Base-by-base conservation (phyloP, 2,888 invertebrate genomes). In the Catonia carolina region DNA sequence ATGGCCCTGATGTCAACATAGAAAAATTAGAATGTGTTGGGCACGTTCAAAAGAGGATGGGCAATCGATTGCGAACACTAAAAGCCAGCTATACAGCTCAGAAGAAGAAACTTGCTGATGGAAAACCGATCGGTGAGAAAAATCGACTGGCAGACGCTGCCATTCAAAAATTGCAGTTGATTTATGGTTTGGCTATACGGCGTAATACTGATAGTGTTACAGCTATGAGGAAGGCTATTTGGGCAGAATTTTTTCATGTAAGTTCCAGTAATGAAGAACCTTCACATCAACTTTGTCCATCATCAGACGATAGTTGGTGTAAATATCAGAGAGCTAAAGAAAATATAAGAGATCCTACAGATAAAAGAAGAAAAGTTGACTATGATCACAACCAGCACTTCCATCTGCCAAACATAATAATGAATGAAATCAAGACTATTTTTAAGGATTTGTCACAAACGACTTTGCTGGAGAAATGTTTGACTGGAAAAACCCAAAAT, bases 301-400 rank as follows among this genome's bases (percentile, higher is more conserved):
- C n/a, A n/a, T n/a, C n/a, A n/a, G 53, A 52, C 49, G 61, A 65
- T 18, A 61, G 59, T 36, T 66, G 65, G 66, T 66, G 65, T 35
- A 63, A 61, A 23, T 65, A 60, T 53, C 10, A 36, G 37, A 20
- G 20, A 20, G 39, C 15, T 37, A n/a, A n/a, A n/a, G n/a, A n/a
- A n/a, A n/a, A n/a, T n/a, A n/a, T n/a, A n/a, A n/a, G n/a, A n/a
- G 10, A n/a, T 18, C 17, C 12, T 18, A 39, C 39, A 3, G 39
- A n/a, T 7, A 39, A 51, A 12, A 23, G 4, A 36, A n/a, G n/a
- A n/a, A n/a, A n/a, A n/a, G n/a, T n/a, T n/a, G n/a, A n/a, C n/a
- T 35, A 47, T 22, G 45, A 52, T 15, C 52, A 56, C 31, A 35
- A 17, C 5, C 33, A 49, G 15, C 56, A 56, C 23, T 56, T 56